Percentiles rank a stretch among this genome's conserved stretches.
Conservation (phyloP, 2,888 invertebrate genomes). For the Drosophila diplacantha region DNA sequence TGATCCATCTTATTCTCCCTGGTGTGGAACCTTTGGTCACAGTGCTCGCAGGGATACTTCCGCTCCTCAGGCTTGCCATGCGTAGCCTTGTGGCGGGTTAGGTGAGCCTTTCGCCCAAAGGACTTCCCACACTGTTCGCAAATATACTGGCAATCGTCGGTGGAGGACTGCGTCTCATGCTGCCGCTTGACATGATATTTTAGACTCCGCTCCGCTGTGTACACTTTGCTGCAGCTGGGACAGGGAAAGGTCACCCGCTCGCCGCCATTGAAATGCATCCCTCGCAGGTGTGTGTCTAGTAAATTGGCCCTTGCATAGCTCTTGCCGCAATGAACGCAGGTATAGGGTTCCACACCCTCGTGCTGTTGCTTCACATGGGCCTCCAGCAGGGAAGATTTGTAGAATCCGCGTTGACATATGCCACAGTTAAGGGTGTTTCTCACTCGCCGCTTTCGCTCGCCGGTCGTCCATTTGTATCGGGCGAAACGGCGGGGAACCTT, state of each 20-base stretch:
- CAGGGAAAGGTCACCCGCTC: slow-evolving; percentile 31
- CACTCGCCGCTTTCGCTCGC: slow-evolving; percentile 13
- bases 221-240: slow-evolving; percentile 49
- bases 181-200: slow-evolving; percentile 49
- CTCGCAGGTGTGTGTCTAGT: slow-evolving; percentile 41
- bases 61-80: slow-evolving; percentile 38
- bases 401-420: slow-evolving; percentile 54
- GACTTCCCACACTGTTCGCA: slow-evolving; percentile 72
- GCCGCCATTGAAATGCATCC: slow-evolving; percentile 30
- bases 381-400: slow-evolving; percentile 53
- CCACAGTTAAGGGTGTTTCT: slow-evolving; percentile 45
- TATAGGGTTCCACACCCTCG: slow-evolving; percentile 50
- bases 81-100: slow-evolving; percentile 54
- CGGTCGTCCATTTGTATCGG: not conserved
- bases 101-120: slow-evolving; percentile 52
- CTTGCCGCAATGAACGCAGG: slow-evolving; percentile 48
- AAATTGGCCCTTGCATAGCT: slow-evolving; percentile 46
- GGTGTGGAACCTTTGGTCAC: slow-evolving; percentile 58
- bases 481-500: not conserved
- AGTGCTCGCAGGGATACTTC: slow-evolving; percentile 38
- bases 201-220: slow-evolving; percentile 55
- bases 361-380: slow-evolving; percentile 56
- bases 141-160: slow-evolving; percentile 18
- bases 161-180: slow-evolving; percentile 21
- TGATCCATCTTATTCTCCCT: slow-evolving; percentile 63